Evolutionary conservation across 2,888 invertebrate genomes (phyloP).

Genomic region (Cryptophagus acutangulus): DNA sequence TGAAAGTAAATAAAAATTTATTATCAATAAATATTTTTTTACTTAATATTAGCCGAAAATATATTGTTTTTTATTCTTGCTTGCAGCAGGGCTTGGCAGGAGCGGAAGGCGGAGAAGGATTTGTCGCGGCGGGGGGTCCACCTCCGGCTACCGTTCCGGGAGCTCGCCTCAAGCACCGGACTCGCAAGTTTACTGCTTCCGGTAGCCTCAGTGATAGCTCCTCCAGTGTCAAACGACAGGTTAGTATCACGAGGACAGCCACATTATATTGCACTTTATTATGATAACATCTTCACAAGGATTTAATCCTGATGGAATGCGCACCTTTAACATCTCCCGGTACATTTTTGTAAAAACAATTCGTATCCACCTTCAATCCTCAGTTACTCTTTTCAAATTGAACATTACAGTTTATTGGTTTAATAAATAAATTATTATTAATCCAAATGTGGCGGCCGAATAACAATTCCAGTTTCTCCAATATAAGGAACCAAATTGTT

Average conservation of each 20-base stretch:
- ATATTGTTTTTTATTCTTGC: conserved; percentile 15
- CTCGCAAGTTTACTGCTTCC: conserved; percentile 43
- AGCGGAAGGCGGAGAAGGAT: conserved; percentile 50
- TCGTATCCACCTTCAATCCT: too few species aligned
- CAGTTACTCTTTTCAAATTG: too few species aligned
- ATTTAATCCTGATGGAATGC: too few species aligned
- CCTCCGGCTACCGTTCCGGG: conserved; percentile 38
- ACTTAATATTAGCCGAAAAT: conserved; percentile 1
- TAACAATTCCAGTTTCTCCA: conserved; percentile 19
- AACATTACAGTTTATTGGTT: too few species aligned
- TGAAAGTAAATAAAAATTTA: too few species aligned
- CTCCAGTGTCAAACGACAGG: conserved; percentile 50
- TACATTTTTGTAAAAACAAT: too few species aligned
- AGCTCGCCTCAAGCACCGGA: conserved; percentile 49
- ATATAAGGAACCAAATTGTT: conserved; percentile 17
- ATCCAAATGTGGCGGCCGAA: too few species aligned
- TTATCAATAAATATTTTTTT: too few species aligned
- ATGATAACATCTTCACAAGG: too few species aligned
- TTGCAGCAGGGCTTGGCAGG: conserved; percentile 39
- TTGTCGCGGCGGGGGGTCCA: conserved; percentile 41
- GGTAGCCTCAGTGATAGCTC: conserved; percentile 49
- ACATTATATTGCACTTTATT: too few species aligned
- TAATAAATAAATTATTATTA: too few species aligned
- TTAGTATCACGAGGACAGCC: conserved; percentile 24
- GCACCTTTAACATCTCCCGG: too few species aligned